phyloP scores from a whole-genome alignment of 2,888 invertebrate species.

The Drosophila meridiana region DNA sequence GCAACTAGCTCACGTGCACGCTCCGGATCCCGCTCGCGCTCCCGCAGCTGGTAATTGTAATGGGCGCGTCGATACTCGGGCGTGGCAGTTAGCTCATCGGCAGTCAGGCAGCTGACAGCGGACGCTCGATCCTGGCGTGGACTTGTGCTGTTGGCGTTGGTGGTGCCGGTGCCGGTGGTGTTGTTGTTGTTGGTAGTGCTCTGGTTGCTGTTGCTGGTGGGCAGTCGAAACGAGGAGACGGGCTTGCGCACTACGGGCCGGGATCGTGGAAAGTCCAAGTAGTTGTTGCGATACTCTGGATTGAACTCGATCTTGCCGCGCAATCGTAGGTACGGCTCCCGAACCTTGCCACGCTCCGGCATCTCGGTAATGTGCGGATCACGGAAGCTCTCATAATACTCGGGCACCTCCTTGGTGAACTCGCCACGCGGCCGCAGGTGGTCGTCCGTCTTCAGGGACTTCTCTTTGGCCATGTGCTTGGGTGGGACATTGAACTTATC shows the following conservation, averaged over 20 bases:
- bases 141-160: slow-evolving; percentile 23
- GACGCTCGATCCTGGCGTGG: slow-evolving; percentile 33
- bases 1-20: slow-evolving; percentile 49
- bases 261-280: slow-evolving; percentile 83
- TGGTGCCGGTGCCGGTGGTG: slow-evolving; percentile 8
- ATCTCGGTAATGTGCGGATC: slow-evolving; percentile 83
- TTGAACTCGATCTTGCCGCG: slow-evolving; percentile 85
- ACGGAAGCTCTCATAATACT: slow-evolving; percentile 84
- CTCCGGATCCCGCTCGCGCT: slow-evolving; percentile 63
- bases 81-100: slow-evolving; percentile 76
- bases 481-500: slow-evolving; percentile 82
- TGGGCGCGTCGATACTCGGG: slow-evolving; percentile 84
- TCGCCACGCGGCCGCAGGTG: slow-evolving; percentile 82
- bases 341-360: slow-evolving; percentile 84
- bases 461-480: slow-evolving; percentile 70
- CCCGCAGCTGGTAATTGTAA: slow-evolving; percentile 83
- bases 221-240: slow-evolving; percentile 82
- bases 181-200: slow-evolving; percentile 5
- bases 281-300: slow-evolving; percentile 84
- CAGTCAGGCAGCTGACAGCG: slow-evolving; percentile 55
- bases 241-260: slow-evolving; percentile 84
- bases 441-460: slow-evolving; percentile 79
- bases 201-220: slow-evolving; percentile 65
- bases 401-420: slow-evolving; percentile 83
- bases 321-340: slow-evolving; percentile 83